Base-by-base conservation (phyloP, 2,113 vertebrate species). In the Oreotrochilus melanogaster region DNA sequence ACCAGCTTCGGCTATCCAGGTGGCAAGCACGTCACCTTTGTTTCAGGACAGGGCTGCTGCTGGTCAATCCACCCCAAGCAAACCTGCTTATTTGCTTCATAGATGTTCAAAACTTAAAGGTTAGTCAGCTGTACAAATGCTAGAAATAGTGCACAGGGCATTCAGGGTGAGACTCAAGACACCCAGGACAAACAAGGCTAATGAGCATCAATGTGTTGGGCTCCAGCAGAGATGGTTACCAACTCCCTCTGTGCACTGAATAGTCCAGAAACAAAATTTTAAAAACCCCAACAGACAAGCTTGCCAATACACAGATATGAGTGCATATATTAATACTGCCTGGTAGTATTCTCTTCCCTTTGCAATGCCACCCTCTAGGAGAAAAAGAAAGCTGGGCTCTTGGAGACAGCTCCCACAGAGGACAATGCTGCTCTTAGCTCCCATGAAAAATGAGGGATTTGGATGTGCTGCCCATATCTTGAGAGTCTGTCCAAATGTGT, bases 1-100 rank as follows among this genome's bases (percentile, higher is more conserved):
- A 95, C 97, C 92, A 95, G 91, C 37, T 89, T 88, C 17, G 79
- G 86, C 79, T 76, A 94, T 86, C 81, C 39, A 94, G 89, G 96
- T 96, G 96, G 88, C 82, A 87, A 96, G 17, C 66, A 64, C 0
- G 7, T 87, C 58, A 2, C 82, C 91, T 94, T 89, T 81, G 91
- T 94, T 96, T 95, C 89, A 90, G 85, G 79, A 58, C 76, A 50
- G 61, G 88, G 53, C 72, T 69, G 75, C 81, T 82, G 73, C 8
- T 3, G 92, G 93, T 92, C 93, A 93, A 51, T 60, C 75, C 78
- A 89, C 88, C 92, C 79, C 31, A 74, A 97, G 95, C 74, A 75
- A 94, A 95, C 82, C 84, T 82, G 86, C 86, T 96, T 87, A 95
- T 95, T 75, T 89, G 85, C 69, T 89, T 95, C 71, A 17, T 64